A percentile compares a stretch with the other conserved stretches of the same genome.
Conservation (phyloP, 2,113 vertebrate species). For the Barbus barbus region DNA sequence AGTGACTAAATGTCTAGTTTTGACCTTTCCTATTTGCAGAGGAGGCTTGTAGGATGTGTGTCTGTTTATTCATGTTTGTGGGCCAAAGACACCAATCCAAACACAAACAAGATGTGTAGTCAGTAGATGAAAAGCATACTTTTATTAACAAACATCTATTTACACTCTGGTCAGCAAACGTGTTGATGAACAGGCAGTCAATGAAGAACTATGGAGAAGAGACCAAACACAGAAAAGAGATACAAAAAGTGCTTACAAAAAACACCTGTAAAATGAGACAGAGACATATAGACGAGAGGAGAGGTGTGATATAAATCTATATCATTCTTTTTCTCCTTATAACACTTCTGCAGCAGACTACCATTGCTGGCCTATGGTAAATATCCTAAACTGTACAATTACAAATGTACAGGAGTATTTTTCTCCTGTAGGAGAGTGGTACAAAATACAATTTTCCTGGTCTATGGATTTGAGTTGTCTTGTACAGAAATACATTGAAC, state of each 20-base stretch:
- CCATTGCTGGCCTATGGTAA: slow-evolving; percentile 7
- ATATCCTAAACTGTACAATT: slow-evolving; percentile 20
- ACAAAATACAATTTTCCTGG: slow-evolving; percentile 16
- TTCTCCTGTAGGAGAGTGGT: neutral
- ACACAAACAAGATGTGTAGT: neutral
- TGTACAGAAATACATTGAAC: slow-evolving; percentile 58
- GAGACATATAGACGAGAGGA: slow-evolving; percentile 42
- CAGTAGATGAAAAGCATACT: slow-evolving; percentile 65
- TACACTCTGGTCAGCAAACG: slow-evolving; percentile 72
- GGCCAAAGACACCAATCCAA: neutral
- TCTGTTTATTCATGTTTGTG: too few species aligned
- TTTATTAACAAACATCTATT: slow-evolving; percentile 77
- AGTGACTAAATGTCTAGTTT: too few species aligned
- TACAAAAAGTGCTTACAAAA: slow-evolving; percentile 49
- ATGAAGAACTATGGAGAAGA: slow-evolving; percentile 42
- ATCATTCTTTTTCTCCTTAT: slow-evolving; percentile 45
- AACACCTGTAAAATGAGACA: slow-evolving; percentile 56
- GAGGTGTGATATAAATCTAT: slow-evolving; percentile 47
- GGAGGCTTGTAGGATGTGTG: too few species aligned
- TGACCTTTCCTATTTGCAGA: too few species aligned
- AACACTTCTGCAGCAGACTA: slow-evolving; percentile 37
- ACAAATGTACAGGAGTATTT: slow-evolving; percentile 30
- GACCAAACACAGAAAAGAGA: slow-evolving; percentile 47
- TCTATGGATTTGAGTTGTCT: neutral
- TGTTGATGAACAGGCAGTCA: slow-evolving; percentile 64